Conservation (phyloP, 2,888 invertebrate species). For the Drosophila bunnanda region DNA sequence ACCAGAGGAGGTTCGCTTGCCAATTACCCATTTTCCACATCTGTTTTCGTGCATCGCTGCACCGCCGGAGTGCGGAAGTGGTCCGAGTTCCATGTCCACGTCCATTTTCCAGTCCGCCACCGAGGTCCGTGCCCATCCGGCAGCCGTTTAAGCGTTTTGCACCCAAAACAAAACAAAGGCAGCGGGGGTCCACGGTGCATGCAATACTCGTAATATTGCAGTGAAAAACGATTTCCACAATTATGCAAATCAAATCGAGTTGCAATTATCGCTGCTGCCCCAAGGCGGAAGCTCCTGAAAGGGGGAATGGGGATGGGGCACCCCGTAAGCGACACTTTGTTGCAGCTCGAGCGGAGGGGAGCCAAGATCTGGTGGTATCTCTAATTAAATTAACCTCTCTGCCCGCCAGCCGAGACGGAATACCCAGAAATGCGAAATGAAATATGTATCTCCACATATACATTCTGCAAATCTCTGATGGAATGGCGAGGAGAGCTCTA, state of each 20-base stretch:
- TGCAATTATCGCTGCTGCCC: conserved; percentile 31
- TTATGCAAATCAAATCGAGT: conserved; percentile 48
- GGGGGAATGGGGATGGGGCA: not conserved
- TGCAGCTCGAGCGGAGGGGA: not conserved
- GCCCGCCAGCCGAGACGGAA: conserved; percentile 30
- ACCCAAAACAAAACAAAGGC: conserved; percentile 31
- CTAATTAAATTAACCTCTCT: conserved; percentile 79
- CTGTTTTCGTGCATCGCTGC: conserved; percentile 18
- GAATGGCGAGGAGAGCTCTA: not conserved
- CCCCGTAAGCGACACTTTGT: conserved; percentile 44
- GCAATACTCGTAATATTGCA: conserved; percentile 37
- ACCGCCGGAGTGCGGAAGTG: conserved; percentile 38
- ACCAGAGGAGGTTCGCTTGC: conserved; percentile 13
- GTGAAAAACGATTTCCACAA: conserved; percentile 37
- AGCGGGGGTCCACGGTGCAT: conserved; percentile 20
- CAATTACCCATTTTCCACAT: conserved; percentile 13
- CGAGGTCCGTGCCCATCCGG: conserved; percentile 46
- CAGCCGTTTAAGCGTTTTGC: conserved; percentile 49
- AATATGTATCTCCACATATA: not conserved
- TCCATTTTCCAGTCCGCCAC: conserved; percentile 22
- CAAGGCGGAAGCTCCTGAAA: conserved; percentile 30
- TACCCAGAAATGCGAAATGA: conserved; percentile 27
- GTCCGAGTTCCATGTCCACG: conserved; percentile 36
- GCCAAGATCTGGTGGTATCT: conserved; percentile 21
- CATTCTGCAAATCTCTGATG: conserved; percentile 8